Percentiles rank a stretch among this genome's conserved stretches.
Evolutionary conservation across 2,797 vertebrate genomes (phyloP).

Genomic region (Premnoplex brunnescens): DNA sequence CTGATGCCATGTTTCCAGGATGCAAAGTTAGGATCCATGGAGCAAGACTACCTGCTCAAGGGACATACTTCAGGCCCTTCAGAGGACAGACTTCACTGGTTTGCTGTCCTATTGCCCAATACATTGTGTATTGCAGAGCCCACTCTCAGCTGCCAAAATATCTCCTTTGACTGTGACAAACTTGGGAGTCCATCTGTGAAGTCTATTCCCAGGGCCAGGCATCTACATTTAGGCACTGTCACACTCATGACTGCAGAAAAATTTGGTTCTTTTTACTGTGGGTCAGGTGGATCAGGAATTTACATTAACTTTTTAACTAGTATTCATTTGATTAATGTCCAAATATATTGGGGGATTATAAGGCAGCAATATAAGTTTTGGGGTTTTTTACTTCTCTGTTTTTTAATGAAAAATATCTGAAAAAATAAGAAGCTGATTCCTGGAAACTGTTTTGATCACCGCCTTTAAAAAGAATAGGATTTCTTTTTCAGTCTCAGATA

Average conservation of each 20-base stretch:
- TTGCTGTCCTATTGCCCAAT: not conserved
- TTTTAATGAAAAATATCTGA: not conserved
- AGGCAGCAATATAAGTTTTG: not conserved
- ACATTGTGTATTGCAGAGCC: not conserved
- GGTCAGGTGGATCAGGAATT: not conserved
- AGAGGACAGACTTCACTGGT: not conserved
- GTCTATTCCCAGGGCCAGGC: not conserved
- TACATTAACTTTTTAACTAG: not conserved
- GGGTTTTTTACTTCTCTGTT: not conserved
- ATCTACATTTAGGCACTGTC: not conserved
- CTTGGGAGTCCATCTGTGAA: not conserved
- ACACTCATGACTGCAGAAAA: not conserved
- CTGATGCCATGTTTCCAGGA: not conserved
- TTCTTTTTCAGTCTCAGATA: not conserved
- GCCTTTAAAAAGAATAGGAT: not conserved
- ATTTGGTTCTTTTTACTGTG: accelerated
- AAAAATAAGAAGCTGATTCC: not conserved
- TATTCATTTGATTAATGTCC: not conserved
- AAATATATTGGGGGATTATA: not conserved
- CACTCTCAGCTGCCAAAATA: not conserved
- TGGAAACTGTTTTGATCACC: not conserved
- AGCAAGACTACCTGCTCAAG: not conserved
- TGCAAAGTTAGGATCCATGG: not conserved
- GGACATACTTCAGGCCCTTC: not conserved
- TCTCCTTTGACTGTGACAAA: not conserved